Evolutionary conservation across 64 coral and sea anemone genomes (phyloP), one percentile per base, ranked within the genome.

Genomic region (Porites australiensis): DNA sequence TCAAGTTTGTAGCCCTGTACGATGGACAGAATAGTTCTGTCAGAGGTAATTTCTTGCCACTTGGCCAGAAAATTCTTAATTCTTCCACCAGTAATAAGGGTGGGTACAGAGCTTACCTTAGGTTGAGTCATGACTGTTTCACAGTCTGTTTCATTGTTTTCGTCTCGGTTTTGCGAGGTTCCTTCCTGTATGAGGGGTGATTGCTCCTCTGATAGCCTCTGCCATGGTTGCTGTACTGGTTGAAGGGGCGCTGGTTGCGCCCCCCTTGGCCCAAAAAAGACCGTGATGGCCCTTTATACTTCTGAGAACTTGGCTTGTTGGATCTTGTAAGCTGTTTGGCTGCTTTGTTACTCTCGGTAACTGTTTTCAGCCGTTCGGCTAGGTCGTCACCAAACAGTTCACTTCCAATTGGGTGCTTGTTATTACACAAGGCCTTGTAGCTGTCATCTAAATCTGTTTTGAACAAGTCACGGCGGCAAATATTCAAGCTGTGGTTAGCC

Each of bases 211-310:
- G 74, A 43, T 20, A 21, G 10, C 47, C 60, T 82, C 43, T 5
- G 6, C 2, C 47, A 22, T 49, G 18, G 64, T 11, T 49, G 22
- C 15, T 82, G 79, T 82, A 82, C 21, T 82, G 60, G 48, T 62
- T 50, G 54, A 61, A 64, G 79, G 79, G 79, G 79, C 79, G 57
- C n/a, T 59, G 79, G 27, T 22, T 50, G 48, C 76, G 76, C 76
- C 44, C 76, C 76, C 76, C 76, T 79, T 79, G 76, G 76, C 13
- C 46, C 48, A 82, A 82, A 79, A 82, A 82, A 82, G 19, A 18
- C 21, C 8, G 9, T 77, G 13, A 49, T 49, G 13, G 21, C 8
- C 50, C 50, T 46, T 52, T 77, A 52, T 77, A 52, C 21, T 52
- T 77, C 74, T 20, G 74, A 52, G 74, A 43, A 77, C 13, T 13